Conservation (phyloP, 2,113 vertebrate species). For the Ivindomyrus marchei region DNA sequence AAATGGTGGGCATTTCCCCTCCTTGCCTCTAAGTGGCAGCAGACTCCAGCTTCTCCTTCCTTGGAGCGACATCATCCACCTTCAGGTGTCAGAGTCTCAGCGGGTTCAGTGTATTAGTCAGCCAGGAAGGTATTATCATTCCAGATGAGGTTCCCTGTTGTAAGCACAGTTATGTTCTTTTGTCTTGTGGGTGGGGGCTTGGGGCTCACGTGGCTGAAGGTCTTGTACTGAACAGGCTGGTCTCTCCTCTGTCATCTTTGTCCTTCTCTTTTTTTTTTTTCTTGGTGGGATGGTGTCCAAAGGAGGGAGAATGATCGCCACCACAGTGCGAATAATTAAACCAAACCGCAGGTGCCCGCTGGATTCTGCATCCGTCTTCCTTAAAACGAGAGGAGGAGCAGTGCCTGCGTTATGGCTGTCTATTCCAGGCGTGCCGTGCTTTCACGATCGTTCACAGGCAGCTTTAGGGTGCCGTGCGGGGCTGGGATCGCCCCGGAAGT, state of each 20-base stretch:
- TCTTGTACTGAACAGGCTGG: neutral
- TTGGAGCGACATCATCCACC: neutral
- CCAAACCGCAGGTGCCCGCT: neutral
- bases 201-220: neutral
- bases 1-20: neutral
- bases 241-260: neutral
- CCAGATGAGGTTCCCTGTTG: conserved; percentile 1
- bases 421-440: neutral
- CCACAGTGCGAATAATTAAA: neutral
- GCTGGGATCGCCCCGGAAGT: neutral
- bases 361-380: neutral
- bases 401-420: neutral
- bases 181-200: neutral
- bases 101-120: conserved; percentile 5
- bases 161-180: neutral
- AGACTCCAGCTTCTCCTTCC: neutral
- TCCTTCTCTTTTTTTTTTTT: neutral
- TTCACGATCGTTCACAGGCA: neutral
- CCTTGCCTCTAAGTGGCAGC: conserved; percentile 5
- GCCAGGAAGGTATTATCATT: neutral
- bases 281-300: neutral
- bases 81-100: neutral
- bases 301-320: neutral
- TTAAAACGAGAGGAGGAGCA: neutral
- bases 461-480: neutral